Evolutionary conservation across 2,797 vertebrate genomes (phyloP).

Genomic region (Garrulus glandarius): DNA sequence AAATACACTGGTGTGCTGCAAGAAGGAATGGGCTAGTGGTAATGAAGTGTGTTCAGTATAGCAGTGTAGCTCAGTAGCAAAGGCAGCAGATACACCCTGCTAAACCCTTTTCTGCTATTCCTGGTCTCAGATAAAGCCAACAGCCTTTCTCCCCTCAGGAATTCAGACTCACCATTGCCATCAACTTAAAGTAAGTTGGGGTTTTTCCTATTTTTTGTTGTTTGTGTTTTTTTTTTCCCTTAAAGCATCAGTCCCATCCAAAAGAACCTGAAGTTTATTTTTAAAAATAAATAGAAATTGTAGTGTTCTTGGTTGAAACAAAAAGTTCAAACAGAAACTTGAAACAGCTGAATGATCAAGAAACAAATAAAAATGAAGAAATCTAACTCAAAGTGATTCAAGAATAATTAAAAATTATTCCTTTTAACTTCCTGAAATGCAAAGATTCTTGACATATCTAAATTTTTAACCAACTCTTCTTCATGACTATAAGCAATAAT

Average conservation of each 20-base stretch:
- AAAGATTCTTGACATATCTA: not conserved
- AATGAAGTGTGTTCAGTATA: accelerated
- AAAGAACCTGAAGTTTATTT: not conserved
- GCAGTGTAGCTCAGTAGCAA: not conserved
- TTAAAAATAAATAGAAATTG: not conserved
- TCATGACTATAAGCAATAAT: not conserved
- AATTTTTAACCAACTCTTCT: not conserved
- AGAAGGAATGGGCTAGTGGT: not conserved
- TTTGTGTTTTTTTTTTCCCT: accelerated
- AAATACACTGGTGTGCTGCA: not conserved
- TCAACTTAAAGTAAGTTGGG: not conserved
- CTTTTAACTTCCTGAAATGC: not conserved
- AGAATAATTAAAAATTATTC: not conserved
- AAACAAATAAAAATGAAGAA: not conserved
- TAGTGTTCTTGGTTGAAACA: not conserved
- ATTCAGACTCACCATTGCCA: not conserved
- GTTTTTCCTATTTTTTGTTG: not conserved
- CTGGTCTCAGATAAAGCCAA: not conserved
- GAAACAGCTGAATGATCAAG: not conserved
- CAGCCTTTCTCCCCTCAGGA: not conserved
- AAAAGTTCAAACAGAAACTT: not conserved
- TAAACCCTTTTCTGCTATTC: not conserved
- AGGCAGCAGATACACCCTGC: not conserved
- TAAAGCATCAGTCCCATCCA: not conserved
- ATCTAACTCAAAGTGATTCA: not conserved